A percentile compares a stretch with the other conserved stretches of the same genome.
Conservation (phyloP, 2,888 invertebrate species). For the Odontomyia ornata region DNA sequence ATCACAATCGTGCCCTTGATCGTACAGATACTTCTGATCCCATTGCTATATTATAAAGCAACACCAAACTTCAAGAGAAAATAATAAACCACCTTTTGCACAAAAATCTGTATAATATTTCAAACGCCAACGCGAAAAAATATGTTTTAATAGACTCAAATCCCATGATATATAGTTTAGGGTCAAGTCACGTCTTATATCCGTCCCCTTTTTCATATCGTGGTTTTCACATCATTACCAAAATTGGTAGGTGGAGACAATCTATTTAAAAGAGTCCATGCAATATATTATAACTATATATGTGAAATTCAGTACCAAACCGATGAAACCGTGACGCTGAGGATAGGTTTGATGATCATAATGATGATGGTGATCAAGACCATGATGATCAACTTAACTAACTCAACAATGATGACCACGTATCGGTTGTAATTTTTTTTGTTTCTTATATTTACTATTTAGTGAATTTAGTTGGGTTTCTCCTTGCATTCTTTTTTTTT, state of each 20-base stretch:
- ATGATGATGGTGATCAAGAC: too few species aligned
- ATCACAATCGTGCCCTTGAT: too few species aligned
- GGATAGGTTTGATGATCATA: too few species aligned
- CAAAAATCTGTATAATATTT: too few species aligned
- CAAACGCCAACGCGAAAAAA: too few species aligned
- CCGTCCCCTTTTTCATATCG: not conserved
- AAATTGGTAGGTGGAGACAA: conserved; percentile 40
- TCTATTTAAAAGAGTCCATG: conserved; percentile 39
- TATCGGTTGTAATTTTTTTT: not conserved
- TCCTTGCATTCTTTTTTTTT: too few species aligned
- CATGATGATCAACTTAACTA: not conserved
- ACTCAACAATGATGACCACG: not conserved
- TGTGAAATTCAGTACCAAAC: not conserved
- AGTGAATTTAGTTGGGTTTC: too few species aligned
- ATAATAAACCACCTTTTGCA: too few species aligned
- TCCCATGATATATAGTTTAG: not conserved
- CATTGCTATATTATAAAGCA: too few species aligned
- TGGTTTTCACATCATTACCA: conserved; percentile 28
- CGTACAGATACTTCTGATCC: too few species aligned
- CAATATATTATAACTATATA: not conserved
- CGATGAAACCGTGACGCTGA: not conserved
- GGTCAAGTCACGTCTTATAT: conserved; percentile 4
- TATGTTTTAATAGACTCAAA: too few species aligned
- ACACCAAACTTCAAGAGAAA: too few species aligned
- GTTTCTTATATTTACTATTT: not conserved